Percentiles rank a stretch among this genome's conserved stretches.
phyloP scores from a whole-genome alignment of 1,140 invertebrate species.

The Asobara japonica region DNA sequence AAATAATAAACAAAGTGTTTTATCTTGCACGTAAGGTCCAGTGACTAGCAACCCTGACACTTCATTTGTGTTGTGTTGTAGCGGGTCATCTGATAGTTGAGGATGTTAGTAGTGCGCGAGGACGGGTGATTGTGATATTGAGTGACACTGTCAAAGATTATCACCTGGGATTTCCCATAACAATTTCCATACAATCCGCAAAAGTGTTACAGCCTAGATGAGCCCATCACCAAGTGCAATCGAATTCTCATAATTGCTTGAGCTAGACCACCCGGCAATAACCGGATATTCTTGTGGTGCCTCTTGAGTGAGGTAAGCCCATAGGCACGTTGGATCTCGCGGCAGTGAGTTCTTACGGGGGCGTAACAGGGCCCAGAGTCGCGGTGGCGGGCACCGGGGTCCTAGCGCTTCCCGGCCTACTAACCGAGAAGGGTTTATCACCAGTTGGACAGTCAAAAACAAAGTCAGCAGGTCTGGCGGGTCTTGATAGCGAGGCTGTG shows the following conservation, averaged over 20 bases:
- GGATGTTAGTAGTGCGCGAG: slow-evolving; percentile 9
- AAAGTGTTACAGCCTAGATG: neutral
- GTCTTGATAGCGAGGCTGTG: slow-evolving; percentile 65
- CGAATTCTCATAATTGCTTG: neutral
- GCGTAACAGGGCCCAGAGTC: slow-evolving; percentile 56
- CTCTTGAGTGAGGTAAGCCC: neutral
- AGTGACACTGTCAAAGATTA: slow-evolving; percentile 23
- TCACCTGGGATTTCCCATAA: neutral
- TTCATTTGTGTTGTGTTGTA: slow-evolving; percentile 33
- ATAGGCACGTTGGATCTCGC: slow-evolving; percentile 58
- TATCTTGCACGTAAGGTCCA: neutral
- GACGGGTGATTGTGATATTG: slow-evolving; percentile 1
- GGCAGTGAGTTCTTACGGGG: slow-evolving; percentile 54
- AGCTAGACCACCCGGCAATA: neutral
- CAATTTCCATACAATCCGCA: neutral
- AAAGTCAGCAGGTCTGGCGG: slow-evolving; percentile 65
- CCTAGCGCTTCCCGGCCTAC: slow-evolving; percentile 60
- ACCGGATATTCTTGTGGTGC: neutral
- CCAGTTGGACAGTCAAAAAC: slow-evolving; percentile 52
- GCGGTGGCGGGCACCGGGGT: slow-evolving; percentile 66
- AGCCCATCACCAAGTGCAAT: neutral
- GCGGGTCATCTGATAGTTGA: slow-evolving; percentile 9
- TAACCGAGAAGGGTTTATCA: slow-evolving; percentile 61
- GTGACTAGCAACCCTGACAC: neutral
- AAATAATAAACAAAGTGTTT: slow-evolving; percentile 11